Base-by-base conservation (phyloP, 2,797 vertebrate species). In the Myotis planiceps region DNA sequence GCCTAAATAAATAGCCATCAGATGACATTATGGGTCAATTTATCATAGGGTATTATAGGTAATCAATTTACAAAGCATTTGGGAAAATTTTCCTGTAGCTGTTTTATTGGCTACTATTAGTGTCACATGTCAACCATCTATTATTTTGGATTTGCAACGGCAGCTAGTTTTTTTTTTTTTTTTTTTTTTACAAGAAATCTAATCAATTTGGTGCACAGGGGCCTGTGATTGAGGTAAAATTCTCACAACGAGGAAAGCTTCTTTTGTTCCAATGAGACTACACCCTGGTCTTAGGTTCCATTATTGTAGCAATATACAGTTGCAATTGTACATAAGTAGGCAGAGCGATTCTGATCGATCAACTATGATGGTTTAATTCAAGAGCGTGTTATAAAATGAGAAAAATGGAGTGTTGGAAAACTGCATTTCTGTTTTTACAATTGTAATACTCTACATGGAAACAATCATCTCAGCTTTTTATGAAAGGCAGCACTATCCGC, bases 71-170 rank as follows among this genome's bases (percentile, higher is more conserved):
- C 92, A 97, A 96, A 97, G 80, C 95, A 97, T 97, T 98, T 97
- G 92, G 89, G 97, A 92, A 93, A 93, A 94, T 97, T 97, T 96
- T 97, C 93, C 93, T 96, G 95, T 89, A 95, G 79, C 32, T 97
- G 85, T 94, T 96, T 90, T 97, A 93, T 92, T 94, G 96, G 97
- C 96, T 96, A 79, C 92, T 72, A 76, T 93, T 98, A 97, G 95
- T 92, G 96, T 97, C 96, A 98, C 96, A 97, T 91, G 72, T 86
- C 97, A 98, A 95, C 97, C 88, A 94, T 19, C 89, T 96, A 76
- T 98, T 98, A 98, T 51, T 93, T 97, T 98, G 96, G 96, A 98
- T 98, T 98, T 97, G 95, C 96, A 92, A 92, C 0, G 85, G 96
- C 84, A 97, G 97, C 90, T 94, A 97, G 88, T 95, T 91, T 95